Evolutionary conservation across 2,888 invertebrate genomes (phyloP).

Genomic region (Kryphioiulus occultus): DNA sequence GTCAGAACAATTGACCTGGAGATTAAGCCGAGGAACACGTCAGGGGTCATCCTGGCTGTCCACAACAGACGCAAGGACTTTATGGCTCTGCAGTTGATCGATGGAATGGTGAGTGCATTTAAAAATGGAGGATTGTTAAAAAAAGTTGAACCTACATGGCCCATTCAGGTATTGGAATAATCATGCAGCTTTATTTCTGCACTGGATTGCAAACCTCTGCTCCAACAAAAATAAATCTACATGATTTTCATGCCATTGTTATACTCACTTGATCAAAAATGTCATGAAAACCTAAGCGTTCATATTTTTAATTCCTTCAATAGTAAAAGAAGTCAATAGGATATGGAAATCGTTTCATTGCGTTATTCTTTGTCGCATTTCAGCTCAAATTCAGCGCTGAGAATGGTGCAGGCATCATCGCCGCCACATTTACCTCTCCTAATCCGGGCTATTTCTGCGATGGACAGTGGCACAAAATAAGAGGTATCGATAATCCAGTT

Average conservation of each 20-base stretch:
- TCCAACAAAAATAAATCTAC: no score
- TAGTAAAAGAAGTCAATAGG: no score
- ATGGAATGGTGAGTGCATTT: constrained; percentile 71
- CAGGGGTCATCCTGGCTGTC: constrained; percentile 85
- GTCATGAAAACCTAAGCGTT: no score
- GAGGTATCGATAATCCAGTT: constrained; percentile 59
- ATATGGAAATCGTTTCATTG: no score
- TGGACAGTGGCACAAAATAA: constrained; percentile 91
- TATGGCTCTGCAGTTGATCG: constrained; percentile 83
- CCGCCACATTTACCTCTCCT: constrained; percentile 74
- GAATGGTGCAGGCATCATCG: constrained; percentile 81
- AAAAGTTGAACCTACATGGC: neutral
- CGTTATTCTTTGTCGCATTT: constrained; percentile 10
- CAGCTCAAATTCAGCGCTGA: constrained; percentile 80
- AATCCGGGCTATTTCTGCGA: constrained; percentile 82
- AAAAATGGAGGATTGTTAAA: neutral
- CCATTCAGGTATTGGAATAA: no score
- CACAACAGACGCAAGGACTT: constrained; percentile 80
- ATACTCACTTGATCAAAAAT: no score
- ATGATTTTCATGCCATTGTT: no score
- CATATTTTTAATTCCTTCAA: no score
- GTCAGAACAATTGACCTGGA: constrained; percentile 82
- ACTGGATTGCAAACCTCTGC: no score
- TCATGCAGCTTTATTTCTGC: no score
- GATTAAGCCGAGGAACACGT: constrained; percentile 82